Evolutionary conservation across 2,113 vertebrate genomes (phyloP).

Genomic region (Pitta sordida): DNA sequence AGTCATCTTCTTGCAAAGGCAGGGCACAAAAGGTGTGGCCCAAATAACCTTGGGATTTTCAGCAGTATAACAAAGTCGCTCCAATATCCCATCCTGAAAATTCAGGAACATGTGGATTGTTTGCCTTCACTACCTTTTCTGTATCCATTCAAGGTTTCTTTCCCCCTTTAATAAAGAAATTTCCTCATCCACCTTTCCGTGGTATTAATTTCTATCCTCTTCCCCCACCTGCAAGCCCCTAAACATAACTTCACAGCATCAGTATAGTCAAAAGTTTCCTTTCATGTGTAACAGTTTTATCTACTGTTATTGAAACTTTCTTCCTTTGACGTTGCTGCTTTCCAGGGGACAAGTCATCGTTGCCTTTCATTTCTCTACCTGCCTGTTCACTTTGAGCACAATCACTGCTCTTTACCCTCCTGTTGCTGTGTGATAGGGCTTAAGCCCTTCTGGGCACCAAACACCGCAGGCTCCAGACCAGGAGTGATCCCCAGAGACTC

Average conservation of each 20-base stretch:
- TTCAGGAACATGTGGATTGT: neutral
- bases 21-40: neutral
- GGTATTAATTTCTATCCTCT: neutral
- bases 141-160: neutral
- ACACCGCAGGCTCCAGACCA: neutral
- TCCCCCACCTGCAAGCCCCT: neutral
- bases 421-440: neutral
- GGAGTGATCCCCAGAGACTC: rapidly evolving
- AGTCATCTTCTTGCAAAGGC: neutral
- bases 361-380: neutral
- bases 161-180: neutral
- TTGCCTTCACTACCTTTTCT: neutral
- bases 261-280: neutral
- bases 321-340: neutral
- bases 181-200: neutral
- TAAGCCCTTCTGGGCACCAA: neutral
- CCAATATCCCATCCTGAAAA: neutral
- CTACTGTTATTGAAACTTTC: neutral
- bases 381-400: neutral
- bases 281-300: conserved; percentile 4
- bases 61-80: neutral
- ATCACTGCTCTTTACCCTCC: neutral
- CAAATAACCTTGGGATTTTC: conserved; percentile 15
- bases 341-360: neutral
- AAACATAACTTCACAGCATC: neutral